These are phyloP conservation scores for Thunnus thynnus DNA, from an alignment of 2,113 vertebrate genomes.

Conservation along the genomic window DNA sequence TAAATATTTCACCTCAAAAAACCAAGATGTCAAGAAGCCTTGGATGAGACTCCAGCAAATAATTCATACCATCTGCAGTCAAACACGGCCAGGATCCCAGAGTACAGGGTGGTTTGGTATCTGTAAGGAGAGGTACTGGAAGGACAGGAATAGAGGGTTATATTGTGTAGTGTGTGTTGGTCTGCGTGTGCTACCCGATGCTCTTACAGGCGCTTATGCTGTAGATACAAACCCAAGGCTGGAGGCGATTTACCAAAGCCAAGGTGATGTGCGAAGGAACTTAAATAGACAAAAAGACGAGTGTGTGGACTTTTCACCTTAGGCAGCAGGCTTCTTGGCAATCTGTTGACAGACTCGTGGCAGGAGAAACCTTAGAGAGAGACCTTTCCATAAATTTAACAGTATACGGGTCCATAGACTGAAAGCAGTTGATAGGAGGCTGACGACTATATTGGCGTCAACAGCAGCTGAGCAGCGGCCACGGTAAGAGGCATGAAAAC, in stretches of 20 bases:
- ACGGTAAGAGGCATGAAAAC: constrained; percentile 34
- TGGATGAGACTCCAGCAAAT: constrained; percentile 67
- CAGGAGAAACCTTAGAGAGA: constrained; percentile 43
- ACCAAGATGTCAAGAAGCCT: constrained; percentile 62
- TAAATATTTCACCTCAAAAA: constrained; percentile 78
- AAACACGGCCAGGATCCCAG: constrained; percentile 42
- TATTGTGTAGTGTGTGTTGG: constrained; percentile 49
- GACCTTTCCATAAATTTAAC: constrained; percentile 46
- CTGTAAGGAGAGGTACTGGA: constrained; percentile 30
- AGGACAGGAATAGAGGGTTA: constrained; percentile 45
- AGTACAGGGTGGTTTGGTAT: constrained; percentile 48
- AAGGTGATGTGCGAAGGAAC: constrained; percentile 40
- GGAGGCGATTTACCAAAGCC: constrained; percentile 55
- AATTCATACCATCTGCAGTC: constrained; percentile 79
- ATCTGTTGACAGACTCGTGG: constrained; percentile 57
- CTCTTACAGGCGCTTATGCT: constrained; percentile 54
- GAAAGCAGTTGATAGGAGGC: constrained; percentile 35
- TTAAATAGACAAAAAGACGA: constrained; percentile 52
- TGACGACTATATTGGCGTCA: constrained; percentile 53
- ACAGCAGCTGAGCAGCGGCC: constrained; percentile 28
- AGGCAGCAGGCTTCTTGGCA: constrained; percentile 59
- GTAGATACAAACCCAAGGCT: constrained; percentile 58
- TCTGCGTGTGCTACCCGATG: constrained; percentile 26
- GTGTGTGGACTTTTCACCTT: constrained; percentile 64
- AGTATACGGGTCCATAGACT: constrained; percentile 35